These are phyloP conservation scores for Meleagris gallopavo DNA, from an alignment of 2,113 vertebrate genomes.

Conservation along the genomic window DNA sequence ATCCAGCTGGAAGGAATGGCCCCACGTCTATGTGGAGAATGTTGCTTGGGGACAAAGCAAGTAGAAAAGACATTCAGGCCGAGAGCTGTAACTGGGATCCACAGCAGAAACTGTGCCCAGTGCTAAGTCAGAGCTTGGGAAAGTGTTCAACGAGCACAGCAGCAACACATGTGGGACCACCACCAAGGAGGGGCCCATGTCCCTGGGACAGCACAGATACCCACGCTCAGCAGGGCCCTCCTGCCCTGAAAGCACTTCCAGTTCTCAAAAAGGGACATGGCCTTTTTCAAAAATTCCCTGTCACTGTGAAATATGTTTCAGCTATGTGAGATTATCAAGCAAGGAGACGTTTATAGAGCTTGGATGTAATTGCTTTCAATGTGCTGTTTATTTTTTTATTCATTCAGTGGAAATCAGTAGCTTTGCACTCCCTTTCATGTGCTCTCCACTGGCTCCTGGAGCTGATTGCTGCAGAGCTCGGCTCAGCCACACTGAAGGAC, in stretches of 20 bases:
- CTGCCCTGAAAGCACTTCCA: not conserved
- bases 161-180: not conserved
- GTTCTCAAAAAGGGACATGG: not conserved
- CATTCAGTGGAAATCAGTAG: not conserved
- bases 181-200: not conserved
- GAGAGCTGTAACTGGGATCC: rapidly evolving
- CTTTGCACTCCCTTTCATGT: not conserved
- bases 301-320: not conserved
- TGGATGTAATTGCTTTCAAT: not conserved
- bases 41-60: not conserved
- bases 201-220: not conserved
- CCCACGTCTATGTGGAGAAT: not conserved
- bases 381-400: not conserved
- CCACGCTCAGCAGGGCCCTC: not conserved
- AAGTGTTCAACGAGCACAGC: not conserved
- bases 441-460: not conserved
- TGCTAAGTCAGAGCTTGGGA: not conserved
- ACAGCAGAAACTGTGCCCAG: not conserved
- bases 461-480: not conserved
- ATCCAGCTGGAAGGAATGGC: not conserved
- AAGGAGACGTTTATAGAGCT: not conserved
- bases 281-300: not conserved
- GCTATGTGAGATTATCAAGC: not conserved
- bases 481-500: not conserved
- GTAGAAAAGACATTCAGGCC: not conserved